Evolutionary conservation across 2,113 vertebrate species (phyloP), one percentile per base, ranked within the genome.

Genomic region (Macheiramphus alcinus): DNA sequence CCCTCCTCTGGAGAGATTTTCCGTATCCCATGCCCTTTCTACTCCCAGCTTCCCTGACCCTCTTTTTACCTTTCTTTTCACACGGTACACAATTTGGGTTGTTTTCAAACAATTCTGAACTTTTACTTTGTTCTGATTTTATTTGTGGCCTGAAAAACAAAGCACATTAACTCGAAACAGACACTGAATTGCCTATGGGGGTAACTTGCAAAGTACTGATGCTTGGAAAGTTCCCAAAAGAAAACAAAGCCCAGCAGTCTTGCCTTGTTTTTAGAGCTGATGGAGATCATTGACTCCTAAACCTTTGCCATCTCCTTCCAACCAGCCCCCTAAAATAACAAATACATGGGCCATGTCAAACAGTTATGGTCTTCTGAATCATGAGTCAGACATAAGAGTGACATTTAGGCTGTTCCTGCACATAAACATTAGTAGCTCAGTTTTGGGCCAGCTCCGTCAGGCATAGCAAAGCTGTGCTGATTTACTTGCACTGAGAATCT

Each of bases 131-230:
- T 94, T 95, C 96, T 97, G 83, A 81, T 85, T 97, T 79, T 95
- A 97, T 93, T 97, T 97, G 96, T 94, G 91, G 94, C 78, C 70
- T 94, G 83, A 96, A 94, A 97, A 97, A 94, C 86, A 96, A 96
- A 95, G 92, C 62, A 13, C 45, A 87, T 96, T 97, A 97, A 97
- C 93, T 97, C 88, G 90, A 97, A 97, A 94, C 94, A 96, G 91
- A 95, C 40, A 70, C 59, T 74, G 80, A 31, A 76, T 47, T 93
- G 87, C 86, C 79, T 88, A 75, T 90, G 68, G 90, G 93, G 86
- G 87, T 81, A 80, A 90, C 91, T 95, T 72, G 40, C 53, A 90
- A 91, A 96, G 76, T 70, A 79, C 88, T 93, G 58, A 71, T 96
- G 67, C 89, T 88, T 97, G 95, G 97, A 97, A 80, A 80, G 40